These are phyloP conservation scores for Lutjanus erythropterus DNA, from an alignment of 2,113 vertebrate species.

Conservation along the genomic window DNA sequence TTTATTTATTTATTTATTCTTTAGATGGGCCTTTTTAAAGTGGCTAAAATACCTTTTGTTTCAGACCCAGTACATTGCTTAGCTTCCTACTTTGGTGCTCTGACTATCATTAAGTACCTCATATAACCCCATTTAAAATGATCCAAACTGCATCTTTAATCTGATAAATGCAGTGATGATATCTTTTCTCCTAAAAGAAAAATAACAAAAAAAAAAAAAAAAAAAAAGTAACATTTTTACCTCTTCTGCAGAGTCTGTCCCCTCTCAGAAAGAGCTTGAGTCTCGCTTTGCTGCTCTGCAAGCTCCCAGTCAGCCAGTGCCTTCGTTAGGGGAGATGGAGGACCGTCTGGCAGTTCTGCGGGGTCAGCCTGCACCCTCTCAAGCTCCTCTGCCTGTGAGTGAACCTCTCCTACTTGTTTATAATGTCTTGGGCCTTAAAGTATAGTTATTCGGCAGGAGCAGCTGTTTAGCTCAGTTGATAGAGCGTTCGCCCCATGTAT, in stretches of 20 bases:
- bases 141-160: too few relatives aligned
- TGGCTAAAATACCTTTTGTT: too few relatives aligned
- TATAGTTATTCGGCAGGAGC: too few relatives aligned
- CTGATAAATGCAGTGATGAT: not conserved
- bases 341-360: constrained; percentile 90
- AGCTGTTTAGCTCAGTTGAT: too few relatives aligned
- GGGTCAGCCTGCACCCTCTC: constrained; percentile 85
- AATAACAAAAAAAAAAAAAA: too few relatives aligned
- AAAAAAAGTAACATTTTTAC: constrained; percentile 21
- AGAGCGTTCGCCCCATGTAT: too few relatives aligned
- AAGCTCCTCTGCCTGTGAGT: constrained; percentile 86
- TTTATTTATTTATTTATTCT: too few relatives aligned
- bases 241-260: constrained; percentile 85
- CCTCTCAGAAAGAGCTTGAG: constrained; percentile 92
- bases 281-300: constrained; percentile 91
- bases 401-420: constrained; percentile 54
- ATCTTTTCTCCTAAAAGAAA: not conserved
- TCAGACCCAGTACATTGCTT: too few relatives aligned
- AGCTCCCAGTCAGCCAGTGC: constrained; percentile 82
- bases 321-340: constrained; percentile 90
- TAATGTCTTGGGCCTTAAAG: not conserved
- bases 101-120: too few relatives aligned
- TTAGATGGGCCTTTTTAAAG: too few relatives aligned
- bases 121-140: too few relatives aligned
- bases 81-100: too few relatives aligned